Conservation (phyloP, 2,113 vertebrate genomes). For the Phaethon lepturus region DNA sequence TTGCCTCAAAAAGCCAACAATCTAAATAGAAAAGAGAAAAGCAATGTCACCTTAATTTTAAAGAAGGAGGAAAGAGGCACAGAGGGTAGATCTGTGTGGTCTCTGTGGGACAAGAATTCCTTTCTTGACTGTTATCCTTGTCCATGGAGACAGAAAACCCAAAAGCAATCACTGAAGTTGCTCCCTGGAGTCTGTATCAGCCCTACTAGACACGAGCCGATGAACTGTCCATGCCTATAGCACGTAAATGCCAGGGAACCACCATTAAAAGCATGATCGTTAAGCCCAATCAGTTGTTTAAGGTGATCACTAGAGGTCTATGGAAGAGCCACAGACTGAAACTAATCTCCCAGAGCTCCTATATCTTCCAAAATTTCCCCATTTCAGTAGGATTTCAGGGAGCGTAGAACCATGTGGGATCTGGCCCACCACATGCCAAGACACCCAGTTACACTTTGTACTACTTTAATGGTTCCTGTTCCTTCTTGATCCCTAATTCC, state of each 20-base stretch:
- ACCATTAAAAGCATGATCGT: not conserved
- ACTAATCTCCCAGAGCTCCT: not conserved
- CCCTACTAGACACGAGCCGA: not conserved
- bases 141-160: not conserved
- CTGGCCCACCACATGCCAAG: not conserved
- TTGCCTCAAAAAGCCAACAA: not conserved
- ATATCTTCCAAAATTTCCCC: not conserved
- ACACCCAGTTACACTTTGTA: not conserved
- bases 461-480: not conserved
- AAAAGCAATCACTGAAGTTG: not conserved
- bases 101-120: not conserved
- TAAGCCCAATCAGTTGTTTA: not conserved
- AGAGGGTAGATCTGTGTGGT: not conserved
- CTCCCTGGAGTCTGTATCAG: not conserved
- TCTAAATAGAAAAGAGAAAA: not conserved
- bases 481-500: not conserved
- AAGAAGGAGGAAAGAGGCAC: not conserved
- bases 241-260: not conserved
- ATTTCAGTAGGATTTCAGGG: not conserved
- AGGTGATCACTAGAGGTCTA: not conserved
- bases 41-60: not conserved
- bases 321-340: not conserved
- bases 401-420: accelerated
- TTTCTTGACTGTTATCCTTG: not conserved
- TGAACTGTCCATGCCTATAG: not conserved